phyloP scores from a whole-genome alignment of 2,113 vertebrate species.

The Chloropsis cyanopogon region DNA sequence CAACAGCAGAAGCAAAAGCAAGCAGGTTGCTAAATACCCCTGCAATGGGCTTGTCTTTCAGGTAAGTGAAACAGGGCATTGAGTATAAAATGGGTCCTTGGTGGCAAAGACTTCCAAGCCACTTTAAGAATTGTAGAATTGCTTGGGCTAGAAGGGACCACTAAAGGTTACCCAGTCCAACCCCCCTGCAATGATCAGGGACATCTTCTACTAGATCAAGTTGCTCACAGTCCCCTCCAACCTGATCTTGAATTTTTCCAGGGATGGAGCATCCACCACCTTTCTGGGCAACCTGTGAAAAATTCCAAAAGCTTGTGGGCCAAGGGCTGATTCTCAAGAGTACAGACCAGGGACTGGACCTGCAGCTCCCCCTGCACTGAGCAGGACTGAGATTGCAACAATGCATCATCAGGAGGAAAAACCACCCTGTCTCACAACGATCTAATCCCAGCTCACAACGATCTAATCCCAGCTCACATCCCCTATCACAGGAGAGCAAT shows the following conservation, averaged over 20 bases:
- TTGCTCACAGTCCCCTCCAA: background rate
- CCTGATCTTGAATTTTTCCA: background rate
- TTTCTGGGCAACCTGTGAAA: background rate
- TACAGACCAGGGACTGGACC: background rate
- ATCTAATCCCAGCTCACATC: background rate
- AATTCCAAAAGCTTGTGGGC: background rate
- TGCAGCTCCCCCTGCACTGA: background rate
- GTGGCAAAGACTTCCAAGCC: background rate
- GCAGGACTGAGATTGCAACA: background rate
- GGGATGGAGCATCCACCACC: background rate
- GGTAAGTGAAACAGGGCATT: background rate
- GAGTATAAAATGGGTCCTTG: background rate
- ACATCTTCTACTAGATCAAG: background rate
- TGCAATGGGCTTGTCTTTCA: background rate
- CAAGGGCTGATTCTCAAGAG: background rate
- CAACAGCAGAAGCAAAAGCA: background rate
- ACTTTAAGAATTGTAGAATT: background rate
- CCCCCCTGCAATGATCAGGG: background rate
- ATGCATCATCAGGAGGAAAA: background rate
- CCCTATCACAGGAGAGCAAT: background rate
- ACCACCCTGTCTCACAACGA: background rate
- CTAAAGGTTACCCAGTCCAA: background rate
- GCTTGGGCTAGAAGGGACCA: background rate
- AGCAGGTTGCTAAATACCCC: background rate
- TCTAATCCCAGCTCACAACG: background rate